Percentiles rank a stretch among this genome's conserved stretches.
Conservation (phyloP, 2,113 vertebrate species). For the Sorex fumeus region DNA sequence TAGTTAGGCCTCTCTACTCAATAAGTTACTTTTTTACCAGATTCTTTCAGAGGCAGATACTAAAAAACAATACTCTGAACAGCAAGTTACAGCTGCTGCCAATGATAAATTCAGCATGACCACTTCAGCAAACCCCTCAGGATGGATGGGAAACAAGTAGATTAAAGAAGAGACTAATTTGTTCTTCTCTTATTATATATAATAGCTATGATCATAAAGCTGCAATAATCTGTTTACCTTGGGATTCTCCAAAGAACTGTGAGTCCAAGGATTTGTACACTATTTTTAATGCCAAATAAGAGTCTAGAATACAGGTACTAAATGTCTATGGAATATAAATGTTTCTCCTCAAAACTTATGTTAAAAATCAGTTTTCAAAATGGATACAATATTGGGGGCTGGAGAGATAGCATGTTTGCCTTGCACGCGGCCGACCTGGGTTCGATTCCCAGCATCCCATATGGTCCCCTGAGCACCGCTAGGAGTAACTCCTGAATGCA, state of each 20-base stretch:
- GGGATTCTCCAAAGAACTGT: constrained; percentile 51
- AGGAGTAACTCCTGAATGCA: no score
- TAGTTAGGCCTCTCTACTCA: constrained; percentile 29
- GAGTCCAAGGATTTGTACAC: constrained; percentile 48
- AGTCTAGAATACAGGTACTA: background rate
- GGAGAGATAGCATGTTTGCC: no score
- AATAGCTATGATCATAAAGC: constrained; percentile 17
- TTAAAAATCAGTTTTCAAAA: constrained; percentile 56
- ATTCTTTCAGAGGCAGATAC: constrained; percentile 20
- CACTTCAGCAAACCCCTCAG: constrained; percentile 37
- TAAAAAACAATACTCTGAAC: constrained; percentile 29
- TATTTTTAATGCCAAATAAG: constrained; percentile 49
- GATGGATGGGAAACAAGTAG: background rate
- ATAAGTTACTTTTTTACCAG: constrained; percentile 42
- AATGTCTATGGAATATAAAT: constrained; percentile 39
- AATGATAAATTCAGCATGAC: constrained; percentile 28
- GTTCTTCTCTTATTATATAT: background rate
- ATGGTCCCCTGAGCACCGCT: no score
- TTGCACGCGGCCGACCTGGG: no score
- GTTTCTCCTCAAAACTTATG: constrained; percentile 38
- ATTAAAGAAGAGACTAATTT: constrained; percentile 45
- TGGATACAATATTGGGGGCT: background rate
- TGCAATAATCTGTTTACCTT: constrained; percentile 47
- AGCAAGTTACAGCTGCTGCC: constrained; percentile 16
- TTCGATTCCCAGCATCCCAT: no score